Base-by-base conservation (phyloP, 2,797 vertebrate genomes). In the Sebastes hubbsi region DNA sequence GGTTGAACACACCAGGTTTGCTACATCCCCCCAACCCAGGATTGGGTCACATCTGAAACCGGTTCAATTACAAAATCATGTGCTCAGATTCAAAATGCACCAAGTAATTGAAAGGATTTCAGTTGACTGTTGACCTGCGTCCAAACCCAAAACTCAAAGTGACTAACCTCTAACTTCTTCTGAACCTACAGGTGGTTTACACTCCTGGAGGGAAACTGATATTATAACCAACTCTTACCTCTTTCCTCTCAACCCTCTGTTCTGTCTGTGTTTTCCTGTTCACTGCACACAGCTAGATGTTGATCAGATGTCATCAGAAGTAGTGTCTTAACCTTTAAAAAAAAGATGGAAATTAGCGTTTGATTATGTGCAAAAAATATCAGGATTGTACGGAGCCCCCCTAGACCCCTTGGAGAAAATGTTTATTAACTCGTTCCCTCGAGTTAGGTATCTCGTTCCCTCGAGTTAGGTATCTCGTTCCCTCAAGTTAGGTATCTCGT, bases 1-100 rank as follows among this genome's bases (percentile, higher is more conserved):
- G 92, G 95, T 94, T 95, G 97, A 97, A 94, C 95, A 94, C 77
- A 88, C 93, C 97, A 99, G 98, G 98, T 99, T 97, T 96, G 98
- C 96, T 34, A 76, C 12, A 22, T 58, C 36, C 78, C 34, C 78
- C 83, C 80, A 63, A 46, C 73, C 73, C 56, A 67, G 84, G 79
- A 86, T 60, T 18, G 73, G 81, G 76, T 82, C 80, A 63, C 70
- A 79, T 71, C 81, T 66, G 68, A 92, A 82, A 73, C 56, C 13
- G 5, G 18, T 63, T 84, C 63, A 77, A 22, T 84, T 32, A 59
- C 55, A 73, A n/a, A n/a, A 38, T 59, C n/a, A 20, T 52, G 49
- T 27, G 59, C 29, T 73, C 3, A 6, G 2, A 54, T 25, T 64
- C 5, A 77, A 80, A 81, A 56, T 54, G 36, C 32, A 67, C 46